Evolutionary conservation across 2,113 vertebrate genomes (phyloP), one percentile per base, ranked within the genome.

Genomic region (Verasper variegatus): DNA sequence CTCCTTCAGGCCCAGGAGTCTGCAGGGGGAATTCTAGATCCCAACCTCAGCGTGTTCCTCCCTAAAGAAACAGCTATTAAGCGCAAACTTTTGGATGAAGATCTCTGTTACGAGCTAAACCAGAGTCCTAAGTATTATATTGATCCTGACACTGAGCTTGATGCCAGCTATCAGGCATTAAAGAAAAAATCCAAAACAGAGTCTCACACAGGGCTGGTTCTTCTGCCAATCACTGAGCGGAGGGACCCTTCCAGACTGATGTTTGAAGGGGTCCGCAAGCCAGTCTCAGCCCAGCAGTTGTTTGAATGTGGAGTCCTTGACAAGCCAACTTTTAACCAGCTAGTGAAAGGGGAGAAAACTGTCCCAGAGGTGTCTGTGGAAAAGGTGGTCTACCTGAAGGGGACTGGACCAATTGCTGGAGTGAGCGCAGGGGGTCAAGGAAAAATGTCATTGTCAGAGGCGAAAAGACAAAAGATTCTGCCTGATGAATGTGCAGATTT

Each of bases 1-100:
- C 91, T 97, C n/a, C 89, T 98, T 62, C 97, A 97, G 85, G 97
- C 97, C n/a, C 97, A 99, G 88, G 88, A 97, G 52, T 95, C 95
- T 31, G 95, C 93, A 0, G 97, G 97, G 68, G 97, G 97, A 0
- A 94, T 98, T 24, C 91, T 98, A 78, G 97, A 98, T 86, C 96
- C 97, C 0, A 87, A 95, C 40, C 95, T 96, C 55, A 97, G 97
- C 58, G 94, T 98, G 54, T 98, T 97, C 83, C 85, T 98, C 5
- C 95, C 97, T 0, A 96, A 95, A 91, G 96, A 98, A 27, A 51
- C 91, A 9, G 97, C 97, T 63, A 91, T 97, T 40, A 95, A 96
- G 21, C 95, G 94, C 62, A 96, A 95, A 2, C 72, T 98, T 82
- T 92, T 98, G 62, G 96, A 98, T 88, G 92, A 95, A 70, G 91